Percentiles rank a stretch among this genome's conserved stretches.
Evolutionary conservation across 1,140 invertebrate genomes (phyloP).

Genomic region (Pseudomyrmex pallidus): DNA sequence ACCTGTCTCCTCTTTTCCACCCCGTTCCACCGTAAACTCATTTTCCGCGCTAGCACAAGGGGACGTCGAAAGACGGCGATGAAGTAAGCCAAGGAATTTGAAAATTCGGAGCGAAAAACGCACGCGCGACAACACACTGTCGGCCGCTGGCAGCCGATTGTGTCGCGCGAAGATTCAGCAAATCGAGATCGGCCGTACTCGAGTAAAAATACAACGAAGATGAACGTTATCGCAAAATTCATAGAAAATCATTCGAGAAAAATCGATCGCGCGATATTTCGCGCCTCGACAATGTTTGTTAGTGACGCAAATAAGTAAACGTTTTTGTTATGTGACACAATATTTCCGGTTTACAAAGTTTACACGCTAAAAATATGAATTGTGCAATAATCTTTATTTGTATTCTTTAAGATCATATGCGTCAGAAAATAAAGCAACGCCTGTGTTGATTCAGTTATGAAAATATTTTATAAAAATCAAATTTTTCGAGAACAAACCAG

Average conservation of each 20-base stretch:
- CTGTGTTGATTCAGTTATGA: no score
- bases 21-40: constrained; percentile 51
- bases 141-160: constrained; percentile 37
- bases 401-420: no score
- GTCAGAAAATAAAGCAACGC: no score
- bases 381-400: no score
- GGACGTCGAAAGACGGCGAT: constrained; percentile 36
- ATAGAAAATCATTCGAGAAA: neutral
- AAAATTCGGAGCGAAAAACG: constrained; percentile 59
- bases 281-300: constrained; percentile 20
- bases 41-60: constrained; percentile 44
- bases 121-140: constrained; percentile 21
- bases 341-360: no score
- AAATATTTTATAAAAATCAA: no score
- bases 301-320: neutral
- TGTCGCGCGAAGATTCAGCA: constrained; percentile 46
- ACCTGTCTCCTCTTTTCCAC: constrained; percentile 55
- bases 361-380: no score
- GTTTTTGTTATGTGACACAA: no score
- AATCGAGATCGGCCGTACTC: constrained; percentile 58
- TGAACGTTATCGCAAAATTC: constrained; percentile 36
- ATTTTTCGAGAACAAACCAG: no score
- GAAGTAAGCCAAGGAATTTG: constrained; percentile 66
- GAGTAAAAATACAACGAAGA: constrained; percentile 61
- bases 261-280: constrained; percentile 12